Percentiles rank a stretch among this genome's conserved stretches.
Conservation (phyloP, 1,140 invertebrate species). For the Manduca sexta region DNA sequence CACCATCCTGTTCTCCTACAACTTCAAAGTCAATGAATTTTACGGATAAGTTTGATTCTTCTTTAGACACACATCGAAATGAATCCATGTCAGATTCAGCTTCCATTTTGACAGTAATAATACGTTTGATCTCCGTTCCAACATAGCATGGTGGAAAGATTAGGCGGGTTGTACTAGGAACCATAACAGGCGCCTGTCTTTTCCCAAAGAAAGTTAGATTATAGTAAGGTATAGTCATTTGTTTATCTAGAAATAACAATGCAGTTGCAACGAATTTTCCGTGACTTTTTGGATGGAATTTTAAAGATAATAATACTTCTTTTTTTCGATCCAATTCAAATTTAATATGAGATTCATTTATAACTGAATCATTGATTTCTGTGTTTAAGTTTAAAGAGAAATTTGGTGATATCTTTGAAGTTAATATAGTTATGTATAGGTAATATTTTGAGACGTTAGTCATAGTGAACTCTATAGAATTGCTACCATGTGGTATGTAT, state of each 20-base stretch:
- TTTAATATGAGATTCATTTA: slow-evolving; percentile 48
- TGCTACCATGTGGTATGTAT: slow-evolving; percentile 26
- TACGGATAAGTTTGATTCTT: slow-evolving; percentile 34
- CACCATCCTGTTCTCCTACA: slow-evolving; percentile 13
- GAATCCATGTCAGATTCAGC: slow-evolving; percentile 27
- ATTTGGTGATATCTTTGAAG: slow-evolving; percentile 41
- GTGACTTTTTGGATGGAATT: slow-evolving; percentile 52
- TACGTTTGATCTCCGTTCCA: slow-evolving; percentile 22
- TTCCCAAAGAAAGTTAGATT: slow-evolving; percentile 58
- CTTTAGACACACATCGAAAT: slow-evolving; percentile 41
- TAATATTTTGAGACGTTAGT: slow-evolving; percentile 55
- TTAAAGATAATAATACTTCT: slow-evolving; percentile 31
- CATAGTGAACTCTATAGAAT: slow-evolving; percentile 51
- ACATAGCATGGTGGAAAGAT: slow-evolving; percentile 49
- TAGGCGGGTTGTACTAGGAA: slow-evolving; percentile 38
- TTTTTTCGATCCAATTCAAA: slow-evolving; percentile 41
- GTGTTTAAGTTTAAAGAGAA: slow-evolving; percentile 40
- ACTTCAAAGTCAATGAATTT: slow-evolving; percentile 29
- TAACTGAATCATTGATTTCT: slow-evolving; percentile 30
- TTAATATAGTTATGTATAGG: slow-evolving; percentile 47
- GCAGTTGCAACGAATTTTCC: slow-evolving; percentile 51
- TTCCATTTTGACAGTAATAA: slow-evolving; percentile 40
- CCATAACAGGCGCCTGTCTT: slow-evolving; percentile 36
- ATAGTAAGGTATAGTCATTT: slow-evolving; percentile 46
- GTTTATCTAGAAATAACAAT: slow-evolving; percentile 50